These are phyloP conservation scores for Poeciliopsis infans DNA, from an alignment of 2,797 vertebrate species.

Conservation along the genomic window DNA sequence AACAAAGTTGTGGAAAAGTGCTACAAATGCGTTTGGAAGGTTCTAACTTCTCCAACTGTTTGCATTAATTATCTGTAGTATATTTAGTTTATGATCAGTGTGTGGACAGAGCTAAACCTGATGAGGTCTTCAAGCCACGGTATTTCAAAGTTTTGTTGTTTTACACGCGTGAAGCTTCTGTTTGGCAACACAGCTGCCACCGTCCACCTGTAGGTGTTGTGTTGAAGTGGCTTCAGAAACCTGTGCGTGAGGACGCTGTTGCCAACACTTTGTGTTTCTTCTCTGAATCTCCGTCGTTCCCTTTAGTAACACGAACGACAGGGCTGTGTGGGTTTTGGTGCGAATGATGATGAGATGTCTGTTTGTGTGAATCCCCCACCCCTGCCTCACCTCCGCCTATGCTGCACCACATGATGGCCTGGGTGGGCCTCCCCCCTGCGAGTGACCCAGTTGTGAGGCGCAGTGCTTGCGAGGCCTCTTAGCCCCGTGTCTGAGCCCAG, in stretches of 20 bases:
- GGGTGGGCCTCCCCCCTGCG: constrained; percentile 77
- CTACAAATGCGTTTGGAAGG: neutral
- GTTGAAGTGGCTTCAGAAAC: constrained; percentile 52
- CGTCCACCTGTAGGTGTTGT: constrained; percentile 56
- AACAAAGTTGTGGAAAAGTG: neutral
- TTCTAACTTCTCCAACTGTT: neutral
- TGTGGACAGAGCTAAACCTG: constrained; percentile 1
- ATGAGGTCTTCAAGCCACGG: neutral
- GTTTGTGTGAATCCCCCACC: constrained; percentile 45
- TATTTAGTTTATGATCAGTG: constrained; percentile 8
- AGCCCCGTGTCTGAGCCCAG: constrained; percentile 84
- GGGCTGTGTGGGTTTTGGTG: constrained; percentile 59
- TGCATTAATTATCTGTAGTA: constrained; percentile 20
- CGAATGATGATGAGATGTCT: constrained; percentile 61
- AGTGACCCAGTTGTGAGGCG: constrained; percentile 83
- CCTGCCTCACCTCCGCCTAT: constrained; percentile 64
- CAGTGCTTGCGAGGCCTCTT: constrained; percentile 77
- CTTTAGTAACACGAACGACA: constrained; percentile 58
- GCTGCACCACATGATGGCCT: constrained; percentile 79
- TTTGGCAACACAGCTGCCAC: neutral
- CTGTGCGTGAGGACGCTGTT: constrained; percentile 16
- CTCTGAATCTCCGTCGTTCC: constrained; percentile 61
- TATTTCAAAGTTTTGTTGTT: neutral
- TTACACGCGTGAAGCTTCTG: neutral
- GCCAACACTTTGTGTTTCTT: constrained; percentile 21